phyloP scores from a whole-genome alignment of 2,888 invertebrate species.

The Acholoe squamosa region DNA sequence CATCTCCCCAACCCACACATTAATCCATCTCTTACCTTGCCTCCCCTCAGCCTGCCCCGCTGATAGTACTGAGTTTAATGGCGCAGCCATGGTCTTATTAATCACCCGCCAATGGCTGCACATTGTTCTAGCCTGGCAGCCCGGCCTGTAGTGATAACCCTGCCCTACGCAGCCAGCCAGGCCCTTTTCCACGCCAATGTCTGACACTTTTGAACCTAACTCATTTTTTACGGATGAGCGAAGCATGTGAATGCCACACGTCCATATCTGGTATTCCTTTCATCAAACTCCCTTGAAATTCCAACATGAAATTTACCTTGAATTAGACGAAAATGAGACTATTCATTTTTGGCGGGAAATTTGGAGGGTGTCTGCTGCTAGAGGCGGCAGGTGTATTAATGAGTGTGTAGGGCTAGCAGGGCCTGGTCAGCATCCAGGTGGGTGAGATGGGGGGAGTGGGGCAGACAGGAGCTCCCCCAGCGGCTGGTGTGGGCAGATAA shows the following conservation, averaged over 20 bases:
- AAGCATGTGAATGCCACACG: no score
- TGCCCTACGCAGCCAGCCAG: not conserved
- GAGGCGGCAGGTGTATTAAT: conserved; percentile 49
- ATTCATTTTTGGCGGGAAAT: not conserved
- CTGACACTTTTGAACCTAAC: conserved; percentile 3
- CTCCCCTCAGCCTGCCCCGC: not conserved
- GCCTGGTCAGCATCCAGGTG: not conserved
- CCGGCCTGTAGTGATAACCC: conserved; percentile 28
- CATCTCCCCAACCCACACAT: not conserved
- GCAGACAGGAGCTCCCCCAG: not conserved
- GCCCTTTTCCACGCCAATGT: not conserved
- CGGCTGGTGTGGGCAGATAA: conserved; percentile 34
- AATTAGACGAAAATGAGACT: not conserved
- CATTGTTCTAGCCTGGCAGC: conserved; percentile 47
- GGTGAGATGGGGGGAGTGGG: not conserved
- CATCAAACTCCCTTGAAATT: no score
- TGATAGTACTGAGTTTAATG: conserved; percentile 19
- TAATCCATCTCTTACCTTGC: not conserved
- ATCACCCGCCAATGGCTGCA: conserved; percentile 42
- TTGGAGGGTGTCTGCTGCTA: not conserved
- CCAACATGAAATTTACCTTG: no score
- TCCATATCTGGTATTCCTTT: no score
- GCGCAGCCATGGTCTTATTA: not conserved
- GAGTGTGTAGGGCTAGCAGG: not conserved
- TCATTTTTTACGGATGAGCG: not conserved